Percentiles rank a stretch among this genome's conserved stretches.
These are phyloP conservation scores for Cottoperca gobio DNA, from an alignment of 2,797 vertebrate genomes.

Conservation along the genomic window DNA sequence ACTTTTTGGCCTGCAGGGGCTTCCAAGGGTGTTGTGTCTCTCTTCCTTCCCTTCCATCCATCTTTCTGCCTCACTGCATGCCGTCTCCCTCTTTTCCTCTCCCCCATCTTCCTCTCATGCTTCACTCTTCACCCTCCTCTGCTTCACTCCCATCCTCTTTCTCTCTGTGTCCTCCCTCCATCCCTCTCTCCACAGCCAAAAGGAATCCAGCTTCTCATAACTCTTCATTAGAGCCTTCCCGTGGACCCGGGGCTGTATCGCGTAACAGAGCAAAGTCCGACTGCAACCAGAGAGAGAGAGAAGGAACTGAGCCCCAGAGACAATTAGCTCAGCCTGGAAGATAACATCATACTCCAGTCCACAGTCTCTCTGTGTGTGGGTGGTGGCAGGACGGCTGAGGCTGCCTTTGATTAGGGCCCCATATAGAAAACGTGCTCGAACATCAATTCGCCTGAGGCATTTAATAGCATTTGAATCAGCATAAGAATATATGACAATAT, in stretches of 20 bases:
- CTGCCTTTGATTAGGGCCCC: conserved; percentile 70
- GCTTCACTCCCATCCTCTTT: conserved; percentile 43
- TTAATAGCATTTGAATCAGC: conserved; percentile 46
- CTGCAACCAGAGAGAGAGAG: conserved; percentile 56
- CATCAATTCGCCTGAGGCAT: conserved; percentile 27
- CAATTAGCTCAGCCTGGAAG: conserved; percentile 83
- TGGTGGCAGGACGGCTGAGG: conserved; percentile 55
- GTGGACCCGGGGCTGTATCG: conserved; percentile 68
- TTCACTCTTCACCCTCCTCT: conserved; percentile 44
- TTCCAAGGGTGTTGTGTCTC: conserved; percentile 35
- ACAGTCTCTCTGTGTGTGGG: conserved; percentile 62
- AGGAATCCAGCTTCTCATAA: conserved; percentile 81
- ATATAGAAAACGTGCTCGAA: conserved; percentile 60
- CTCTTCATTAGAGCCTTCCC: conserved; percentile 83
- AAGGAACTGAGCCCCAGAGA: conserved; percentile 74
- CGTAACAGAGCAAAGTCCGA: conserved; percentile 73
- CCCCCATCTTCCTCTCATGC: conserved; percentile 31
- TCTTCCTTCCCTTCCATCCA: conserved; percentile 37
- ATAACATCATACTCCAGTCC: conserved; percentile 78
- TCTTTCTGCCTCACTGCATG: conserved; percentile 48
- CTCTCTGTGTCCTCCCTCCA: conserved; percentile 47
- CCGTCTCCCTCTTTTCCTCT: conserved; percentile 17
- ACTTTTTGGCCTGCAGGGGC: conserved; percentile 22
- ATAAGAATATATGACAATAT: conserved; percentile 30
- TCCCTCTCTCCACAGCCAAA: conserved; percentile 66